Conservation (phyloP, 2,888 invertebrate species). For the Melinaea marsaeus region DNA sequence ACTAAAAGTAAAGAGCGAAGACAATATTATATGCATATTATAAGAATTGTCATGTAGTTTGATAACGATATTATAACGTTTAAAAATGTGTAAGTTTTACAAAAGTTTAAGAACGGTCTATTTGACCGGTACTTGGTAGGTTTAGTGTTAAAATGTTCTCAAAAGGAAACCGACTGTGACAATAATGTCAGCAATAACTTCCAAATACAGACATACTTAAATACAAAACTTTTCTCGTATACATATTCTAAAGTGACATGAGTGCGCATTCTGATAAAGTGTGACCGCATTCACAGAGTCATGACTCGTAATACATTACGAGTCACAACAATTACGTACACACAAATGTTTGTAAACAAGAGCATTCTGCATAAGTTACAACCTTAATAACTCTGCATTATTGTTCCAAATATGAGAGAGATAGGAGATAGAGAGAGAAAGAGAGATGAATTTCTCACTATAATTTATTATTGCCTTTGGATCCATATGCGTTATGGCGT, state of each 20-base stretch:
- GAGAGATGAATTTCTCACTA: slow-evolving; percentile 55
- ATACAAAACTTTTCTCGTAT: slow-evolving; percentile 14
- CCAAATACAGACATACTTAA: too few species aligned
- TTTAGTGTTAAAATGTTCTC: too few species aligned
- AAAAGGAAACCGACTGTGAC: too few species aligned
- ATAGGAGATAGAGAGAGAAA: too few species aligned
- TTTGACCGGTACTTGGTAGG: too few species aligned
- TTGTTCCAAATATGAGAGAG: slow-evolving; percentile 54
- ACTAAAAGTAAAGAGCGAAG: too few species aligned
- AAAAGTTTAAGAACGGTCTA: too few species aligned
- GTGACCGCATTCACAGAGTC: slow-evolving; percentile 1
- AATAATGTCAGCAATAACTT: too few species aligned
- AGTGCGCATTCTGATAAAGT: slow-evolving; percentile 3
- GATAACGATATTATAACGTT: too few species aligned
- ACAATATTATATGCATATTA: too few species aligned
- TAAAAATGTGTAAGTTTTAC: too few species aligned
- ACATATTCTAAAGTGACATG: slow-evolving; percentile 4
- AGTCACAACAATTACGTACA: slow-evolving; percentile 10
- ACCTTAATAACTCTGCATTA: slow-evolving; percentile 37
- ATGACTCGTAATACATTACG: slow-evolving; percentile 8
- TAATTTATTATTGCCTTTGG: slow-evolving; percentile 67
- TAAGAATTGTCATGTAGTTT: too few species aligned
- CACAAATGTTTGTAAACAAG: slow-evolving; percentile 12
- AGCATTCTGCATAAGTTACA: slow-evolving; percentile 18
- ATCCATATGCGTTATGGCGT: slow-evolving; percentile 50